Conservation (phyloP, 2,797 vertebrate genomes). For the Platyrinchus mystaceus region DNA sequence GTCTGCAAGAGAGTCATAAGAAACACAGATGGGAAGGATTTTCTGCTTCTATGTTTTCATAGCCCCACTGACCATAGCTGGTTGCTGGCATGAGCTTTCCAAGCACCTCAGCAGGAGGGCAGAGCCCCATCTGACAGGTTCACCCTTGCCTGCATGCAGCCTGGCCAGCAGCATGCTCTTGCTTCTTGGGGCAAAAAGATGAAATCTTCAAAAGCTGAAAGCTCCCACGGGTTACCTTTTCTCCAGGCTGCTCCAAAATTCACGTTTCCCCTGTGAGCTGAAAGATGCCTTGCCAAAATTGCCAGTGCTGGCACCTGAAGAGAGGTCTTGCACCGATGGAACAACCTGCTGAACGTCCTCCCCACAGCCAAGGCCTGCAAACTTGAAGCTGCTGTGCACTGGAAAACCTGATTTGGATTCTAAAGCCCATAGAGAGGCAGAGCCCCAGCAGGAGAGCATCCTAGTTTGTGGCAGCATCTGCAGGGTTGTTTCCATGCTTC, state of each 20-base stretch:
- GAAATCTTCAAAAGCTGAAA: not conserved
- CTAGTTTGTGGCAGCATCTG: not conserved
- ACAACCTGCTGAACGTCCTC: not conserved
- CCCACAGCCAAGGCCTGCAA: not conserved
- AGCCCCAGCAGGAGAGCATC: not conserved
- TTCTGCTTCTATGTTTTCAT: not conserved
- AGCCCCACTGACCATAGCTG: not conserved
- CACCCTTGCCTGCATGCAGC: rapidly evolving
- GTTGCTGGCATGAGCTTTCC: not conserved
- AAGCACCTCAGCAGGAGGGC: not conserved
- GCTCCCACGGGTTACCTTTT: not conserved
- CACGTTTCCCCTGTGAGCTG: not conserved
- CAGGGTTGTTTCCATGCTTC: not conserved
- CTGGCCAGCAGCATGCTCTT: rapidly evolving
- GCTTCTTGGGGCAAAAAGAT: not conserved
- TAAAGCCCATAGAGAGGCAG: not conserved
- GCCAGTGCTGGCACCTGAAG: not conserved
- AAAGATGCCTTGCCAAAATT: not conserved
- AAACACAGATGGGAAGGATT: not conserved
- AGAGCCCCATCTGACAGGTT: not conserved
- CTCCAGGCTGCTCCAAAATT: not conserved
- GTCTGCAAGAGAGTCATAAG: not conserved
- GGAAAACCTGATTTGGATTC: not conserved
- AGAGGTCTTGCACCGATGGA: not conserved
- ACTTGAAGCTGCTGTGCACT: not conserved